phyloP scores from a whole-genome alignment of 2,113 vertebrate genomes.

The Setophaga petechia region DNA sequence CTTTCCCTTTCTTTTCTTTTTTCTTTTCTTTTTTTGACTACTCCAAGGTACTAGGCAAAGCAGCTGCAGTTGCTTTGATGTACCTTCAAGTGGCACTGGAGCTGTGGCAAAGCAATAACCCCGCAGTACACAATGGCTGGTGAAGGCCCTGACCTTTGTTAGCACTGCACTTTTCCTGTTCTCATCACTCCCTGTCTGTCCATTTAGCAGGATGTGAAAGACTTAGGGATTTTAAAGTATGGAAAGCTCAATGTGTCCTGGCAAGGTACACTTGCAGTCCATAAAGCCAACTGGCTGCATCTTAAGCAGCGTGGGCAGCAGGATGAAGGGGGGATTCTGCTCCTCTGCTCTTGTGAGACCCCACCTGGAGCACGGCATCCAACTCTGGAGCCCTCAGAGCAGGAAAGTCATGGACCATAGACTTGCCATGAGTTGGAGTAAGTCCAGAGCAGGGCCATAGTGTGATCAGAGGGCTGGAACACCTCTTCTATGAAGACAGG shows the following conservation, averaged over 20 bases:
- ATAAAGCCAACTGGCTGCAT: not conserved
- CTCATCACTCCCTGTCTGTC: not conserved
- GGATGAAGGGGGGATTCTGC: not conserved
- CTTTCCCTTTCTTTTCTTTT: too few relatives aligned
- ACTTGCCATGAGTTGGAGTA: not conserved
- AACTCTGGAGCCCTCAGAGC: too few relatives aligned
- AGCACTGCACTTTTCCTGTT: not conserved
- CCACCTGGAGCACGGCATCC: not conserved
- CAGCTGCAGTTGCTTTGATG: not conserved
- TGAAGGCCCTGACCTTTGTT: not conserved
- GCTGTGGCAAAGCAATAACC: fast-evolving
- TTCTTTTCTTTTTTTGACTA: not conserved
- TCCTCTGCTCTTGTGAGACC: not conserved
- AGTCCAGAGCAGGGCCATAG: not conserved
- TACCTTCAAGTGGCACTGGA: not conserved
- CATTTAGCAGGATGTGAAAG: not conserved
- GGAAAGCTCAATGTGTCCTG: not conserved
- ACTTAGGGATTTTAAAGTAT: not conserved
- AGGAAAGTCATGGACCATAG: not conserved
- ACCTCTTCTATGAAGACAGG: not conserved
- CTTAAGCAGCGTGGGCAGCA: fast-evolving
- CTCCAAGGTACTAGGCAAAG: not conserved
- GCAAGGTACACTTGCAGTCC: not conserved
- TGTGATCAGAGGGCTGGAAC: not conserved
- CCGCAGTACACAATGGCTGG: not conserved